These are phyloP conservation scores for Accipiter virgatus DNA, from an alignment of 2,113 vertebrate species.

Conservation along the genomic window DNA sequence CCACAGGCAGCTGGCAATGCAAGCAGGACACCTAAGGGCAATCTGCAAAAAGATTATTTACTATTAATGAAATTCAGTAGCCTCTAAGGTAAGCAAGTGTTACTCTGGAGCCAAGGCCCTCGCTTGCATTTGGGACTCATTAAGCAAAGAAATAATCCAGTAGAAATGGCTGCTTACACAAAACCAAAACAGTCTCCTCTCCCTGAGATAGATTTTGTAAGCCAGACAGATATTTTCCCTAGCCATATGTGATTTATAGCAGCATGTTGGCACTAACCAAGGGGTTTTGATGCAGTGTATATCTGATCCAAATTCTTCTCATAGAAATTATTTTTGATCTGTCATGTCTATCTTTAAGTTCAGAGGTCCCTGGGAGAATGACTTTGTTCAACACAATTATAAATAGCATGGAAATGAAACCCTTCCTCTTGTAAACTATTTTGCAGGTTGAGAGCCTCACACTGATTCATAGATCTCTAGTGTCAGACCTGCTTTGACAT, in stretches of 20 bases:
- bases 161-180: neutral
- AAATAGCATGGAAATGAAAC: neutral
- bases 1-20: neutral
- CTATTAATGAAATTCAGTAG: neutral
- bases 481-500: neutral
- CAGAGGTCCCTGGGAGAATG: neutral
- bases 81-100: neutral
- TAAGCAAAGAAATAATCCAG: neutral
- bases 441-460: neutral
- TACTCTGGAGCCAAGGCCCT: neutral
- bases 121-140: neutral
- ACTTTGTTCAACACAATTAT: neutral
- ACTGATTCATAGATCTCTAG: neutral
- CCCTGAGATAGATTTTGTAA: neutral
- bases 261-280: neutral
- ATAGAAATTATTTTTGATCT: neutral
- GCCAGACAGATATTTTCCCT: neutral
- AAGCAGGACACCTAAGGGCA: neutral
- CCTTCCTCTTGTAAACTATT: neutral
- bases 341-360: neutral
- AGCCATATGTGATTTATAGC: neutral
- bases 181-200: neutral
- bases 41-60: neutral
- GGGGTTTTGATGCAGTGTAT: neutral
- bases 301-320: neutral